Evolutionary conservation across 1,140 invertebrate genomes (phyloP).

Genomic region (Caligus rogercresseyi): DNA sequence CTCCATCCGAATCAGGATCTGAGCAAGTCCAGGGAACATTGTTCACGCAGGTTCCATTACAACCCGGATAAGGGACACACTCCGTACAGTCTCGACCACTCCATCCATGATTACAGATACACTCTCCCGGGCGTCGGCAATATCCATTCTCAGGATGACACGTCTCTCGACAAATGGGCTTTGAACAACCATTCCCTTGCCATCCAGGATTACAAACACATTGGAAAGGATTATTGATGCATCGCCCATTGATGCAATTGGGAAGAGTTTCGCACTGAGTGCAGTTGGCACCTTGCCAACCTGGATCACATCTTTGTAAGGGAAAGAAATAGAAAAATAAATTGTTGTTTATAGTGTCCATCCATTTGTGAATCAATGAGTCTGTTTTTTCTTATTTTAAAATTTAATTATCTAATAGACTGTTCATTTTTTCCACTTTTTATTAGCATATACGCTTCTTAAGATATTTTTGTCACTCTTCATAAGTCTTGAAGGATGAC

Average conservation of each 20-base stretch:
- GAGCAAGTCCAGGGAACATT: not conserved
- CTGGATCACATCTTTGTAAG: constrained; percentile 34
- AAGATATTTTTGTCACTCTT: too few relatives aligned
- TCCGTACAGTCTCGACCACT: constrained; percentile 1
- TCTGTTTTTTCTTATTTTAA: too few relatives aligned
- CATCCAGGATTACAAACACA: constrained; percentile 38
- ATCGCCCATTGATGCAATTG: constrained; percentile 37
- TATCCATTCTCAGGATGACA: constrained; percentile 12
- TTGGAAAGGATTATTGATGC: constrained; percentile 37
- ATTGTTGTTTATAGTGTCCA: too few relatives aligned
- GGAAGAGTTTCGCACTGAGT: constrained; percentile 38
- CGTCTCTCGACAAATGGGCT: not conserved
- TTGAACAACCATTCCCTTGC: constrained; percentile 28
- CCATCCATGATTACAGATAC: constrained; percentile 17
- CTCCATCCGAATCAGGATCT: not conserved
- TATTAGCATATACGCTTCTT: too few relatives aligned
- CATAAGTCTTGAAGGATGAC: too few relatives aligned
- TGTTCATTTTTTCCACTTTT: too few relatives aligned
- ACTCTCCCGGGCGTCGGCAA: constrained; percentile 4
- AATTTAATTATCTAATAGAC: too few relatives aligned
- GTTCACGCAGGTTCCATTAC: not conserved
- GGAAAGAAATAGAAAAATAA: too few relatives aligned
- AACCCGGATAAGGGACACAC: constrained; percentile 3
- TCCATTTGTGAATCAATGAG: too few relatives aligned
- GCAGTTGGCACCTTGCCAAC: constrained; percentile 36